These are phyloP conservation scores for Fissipunctia ypsillon DNA, from an alignment of 2,888 invertebrate species.

Conservation along the genomic window DNA sequence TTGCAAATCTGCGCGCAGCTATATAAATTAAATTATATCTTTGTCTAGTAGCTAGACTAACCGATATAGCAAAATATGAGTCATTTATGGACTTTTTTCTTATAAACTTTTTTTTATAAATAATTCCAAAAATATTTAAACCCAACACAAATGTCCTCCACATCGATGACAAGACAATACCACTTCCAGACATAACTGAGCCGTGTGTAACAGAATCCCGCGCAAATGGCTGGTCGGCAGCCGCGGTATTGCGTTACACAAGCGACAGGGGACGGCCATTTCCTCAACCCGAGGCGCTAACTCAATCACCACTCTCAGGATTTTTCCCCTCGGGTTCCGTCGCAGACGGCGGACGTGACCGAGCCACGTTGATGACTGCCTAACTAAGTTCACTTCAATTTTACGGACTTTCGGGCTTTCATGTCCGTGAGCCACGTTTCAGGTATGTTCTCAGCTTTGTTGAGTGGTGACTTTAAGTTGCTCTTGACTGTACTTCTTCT, in stretches of 20 bases:
- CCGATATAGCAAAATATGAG: neutral
- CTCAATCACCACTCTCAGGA: conserved; percentile 84
- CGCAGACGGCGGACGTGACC: conserved; percentile 71
- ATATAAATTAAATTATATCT: neutral
- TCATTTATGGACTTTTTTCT: too few relatives aligned
- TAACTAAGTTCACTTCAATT: conserved; percentile 76
- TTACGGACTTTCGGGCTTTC: conserved; percentile 61
- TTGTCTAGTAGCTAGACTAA: neutral
- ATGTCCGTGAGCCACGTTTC: conserved; percentile 42
- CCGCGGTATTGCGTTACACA: conserved; percentile 84
- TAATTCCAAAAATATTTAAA: neutral
- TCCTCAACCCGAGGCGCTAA: conserved; percentile 79
- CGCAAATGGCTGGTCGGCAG: conserved; percentile 78
- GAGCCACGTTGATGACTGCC: conserved; percentile 71
- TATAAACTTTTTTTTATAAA: too few relatives aligned
- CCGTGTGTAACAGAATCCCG: conserved; percentile 78
- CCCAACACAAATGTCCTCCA: neutral
- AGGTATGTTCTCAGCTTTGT: conserved; percentile 56
- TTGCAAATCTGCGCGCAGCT: neutral
- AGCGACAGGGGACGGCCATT: conserved; percentile 84
- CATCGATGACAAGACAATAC: conserved; percentile 11
- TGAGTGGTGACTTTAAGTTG: conserved; percentile 28
- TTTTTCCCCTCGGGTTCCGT: conserved; percentile 77
- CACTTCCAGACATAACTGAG: conserved; percentile 50
- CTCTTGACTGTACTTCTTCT: conserved; percentile 13